phyloP scores from a whole-genome alignment of 2,888 invertebrate species.

The Drosophila monieri region DNA sequence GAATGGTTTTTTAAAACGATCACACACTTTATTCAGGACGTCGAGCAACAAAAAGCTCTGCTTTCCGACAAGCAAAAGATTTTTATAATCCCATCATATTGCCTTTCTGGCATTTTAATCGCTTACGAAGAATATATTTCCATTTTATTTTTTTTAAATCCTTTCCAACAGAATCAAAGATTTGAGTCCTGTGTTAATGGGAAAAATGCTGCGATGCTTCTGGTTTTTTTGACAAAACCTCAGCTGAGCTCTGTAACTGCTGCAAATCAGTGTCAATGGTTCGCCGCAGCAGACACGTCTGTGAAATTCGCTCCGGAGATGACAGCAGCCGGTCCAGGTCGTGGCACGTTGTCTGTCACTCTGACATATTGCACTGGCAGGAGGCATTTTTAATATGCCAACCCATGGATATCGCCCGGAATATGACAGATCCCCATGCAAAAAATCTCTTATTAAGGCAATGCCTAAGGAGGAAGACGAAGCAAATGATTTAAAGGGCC shows the following conservation, averaged over 20 bases:
- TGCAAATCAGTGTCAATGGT: slow-evolving; percentile 47
- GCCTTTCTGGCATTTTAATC: slow-evolving; percentile 55
- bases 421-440: slow-evolving; percentile 15
- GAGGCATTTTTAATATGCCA: slow-evolving; percentile 32
- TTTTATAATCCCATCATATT: slow-evolving; percentile 53
- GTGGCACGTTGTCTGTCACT: slow-evolving; percentile 37
- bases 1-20: slow-evolving; percentile 28
- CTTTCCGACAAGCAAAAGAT: slow-evolving; percentile 20
- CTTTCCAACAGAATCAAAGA: slow-evolving; percentile 16
- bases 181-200: not conserved
- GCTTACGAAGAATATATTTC: slow-evolving; percentile 33
- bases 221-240: not conserved
- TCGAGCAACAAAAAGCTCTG: slow-evolving; percentile 2
- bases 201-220: not conserved
- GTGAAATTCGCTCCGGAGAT: slow-evolving; percentile 24
- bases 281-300: slow-evolving; percentile 32
- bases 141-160: slow-evolving; percentile 1
- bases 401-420: slow-evolving; percentile 20
- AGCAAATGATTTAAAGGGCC: not conserved
- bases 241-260: slow-evolving; percentile 7
- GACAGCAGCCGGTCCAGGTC: slow-evolving; percentile 22
- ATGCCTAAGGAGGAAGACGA: not conserved
- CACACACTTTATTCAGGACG: slow-evolving; percentile 18
- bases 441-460: slow-evolving; percentile 13
- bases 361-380: slow-evolving; percentile 35